A percentile compares a stretch with the other conserved stretches of the same genome.
Evolutionary conservation across 2,113 vertebrate genomes (phyloP).

Genomic region (Xenus cinereus): DNA sequence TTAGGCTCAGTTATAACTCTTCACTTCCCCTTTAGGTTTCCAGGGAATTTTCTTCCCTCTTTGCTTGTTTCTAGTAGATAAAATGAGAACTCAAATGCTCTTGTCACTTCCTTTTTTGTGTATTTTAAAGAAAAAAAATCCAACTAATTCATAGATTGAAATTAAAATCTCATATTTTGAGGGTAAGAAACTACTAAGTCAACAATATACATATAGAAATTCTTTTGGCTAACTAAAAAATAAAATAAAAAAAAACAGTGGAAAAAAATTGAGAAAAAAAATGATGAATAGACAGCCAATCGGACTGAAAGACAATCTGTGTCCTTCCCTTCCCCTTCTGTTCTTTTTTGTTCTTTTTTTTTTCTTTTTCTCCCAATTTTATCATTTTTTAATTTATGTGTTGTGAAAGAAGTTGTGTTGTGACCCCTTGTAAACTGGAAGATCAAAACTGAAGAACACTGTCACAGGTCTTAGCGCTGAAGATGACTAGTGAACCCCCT

Average conservation of each 20-base stretch:
- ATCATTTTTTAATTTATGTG: neutral
- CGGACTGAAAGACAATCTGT: neutral
- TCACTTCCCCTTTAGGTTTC: neutral
- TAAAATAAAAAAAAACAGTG: neutral
- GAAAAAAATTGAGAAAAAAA: neutral
- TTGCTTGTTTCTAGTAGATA: neutral
- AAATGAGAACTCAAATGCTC: neutral
- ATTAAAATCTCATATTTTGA: neutral
- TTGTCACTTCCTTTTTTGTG: neutral
- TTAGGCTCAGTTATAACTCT: neutral
- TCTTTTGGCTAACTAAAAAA: neutral
- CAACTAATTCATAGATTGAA: neutral
- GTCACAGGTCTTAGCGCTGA: neutral
- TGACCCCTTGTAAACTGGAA: neutral
- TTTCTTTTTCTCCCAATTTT: accelerated
- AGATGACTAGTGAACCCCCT: neutral
- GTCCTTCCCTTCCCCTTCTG: accelerated
- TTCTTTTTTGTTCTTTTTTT: neutral
- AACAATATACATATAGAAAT: neutral
- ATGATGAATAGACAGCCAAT: neutral
- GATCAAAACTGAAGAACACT: neutral
- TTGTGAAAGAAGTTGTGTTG: neutral
- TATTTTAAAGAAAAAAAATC: neutral
- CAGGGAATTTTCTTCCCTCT: neutral
- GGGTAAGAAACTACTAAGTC: neutral